These are phyloP conservation scores for Ichneumon xanthorius DNA, from an alignment of 2,888 invertebrate species.

Conservation along the genomic window DNA sequence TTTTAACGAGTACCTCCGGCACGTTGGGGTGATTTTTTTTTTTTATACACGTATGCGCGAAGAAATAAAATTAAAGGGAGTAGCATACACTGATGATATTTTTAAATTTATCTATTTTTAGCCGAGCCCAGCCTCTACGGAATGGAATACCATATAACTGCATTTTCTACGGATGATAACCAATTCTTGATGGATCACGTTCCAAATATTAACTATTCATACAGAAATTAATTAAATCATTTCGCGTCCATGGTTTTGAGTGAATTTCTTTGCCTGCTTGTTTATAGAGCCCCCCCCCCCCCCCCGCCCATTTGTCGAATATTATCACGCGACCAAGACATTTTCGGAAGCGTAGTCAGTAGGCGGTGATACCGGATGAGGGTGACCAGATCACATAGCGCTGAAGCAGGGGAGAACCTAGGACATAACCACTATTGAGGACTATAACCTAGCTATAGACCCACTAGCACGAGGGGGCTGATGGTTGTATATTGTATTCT, in stretches of 20 bases:
- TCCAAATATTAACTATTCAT: neutral
- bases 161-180: neutral
- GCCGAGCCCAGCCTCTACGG: neutral
- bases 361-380: neutral
- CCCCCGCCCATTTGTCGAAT: neutral
- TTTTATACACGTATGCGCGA: slow-evolving; percentile 1
- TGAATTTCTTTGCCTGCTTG: neutral
- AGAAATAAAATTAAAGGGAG: neutral
- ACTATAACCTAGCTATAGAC: slow-evolving; percentile 12
- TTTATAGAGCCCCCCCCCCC: neutral
- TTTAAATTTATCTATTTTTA: neutral
- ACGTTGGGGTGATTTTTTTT: slow-evolving; percentile 32
- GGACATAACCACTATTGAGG: slow-evolving; percentile 22
- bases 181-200: neutral
- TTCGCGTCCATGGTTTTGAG: neutral
- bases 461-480: neutral
- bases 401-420: slow-evolving; percentile 24
- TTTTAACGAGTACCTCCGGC: slow-evolving; percentile 13
- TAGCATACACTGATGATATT: neutral
- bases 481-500: slow-evolving; percentile 43
- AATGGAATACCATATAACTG: neutral
- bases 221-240: slow-evolving; percentile 3
- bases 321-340: slow-evolving; percentile 12
- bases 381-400: slow-evolving; percentile 21
- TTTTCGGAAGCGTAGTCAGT: neutral